Base-by-base conservation (phyloP, 2,888 invertebrate species). In the Bombylius discolor region DNA sequence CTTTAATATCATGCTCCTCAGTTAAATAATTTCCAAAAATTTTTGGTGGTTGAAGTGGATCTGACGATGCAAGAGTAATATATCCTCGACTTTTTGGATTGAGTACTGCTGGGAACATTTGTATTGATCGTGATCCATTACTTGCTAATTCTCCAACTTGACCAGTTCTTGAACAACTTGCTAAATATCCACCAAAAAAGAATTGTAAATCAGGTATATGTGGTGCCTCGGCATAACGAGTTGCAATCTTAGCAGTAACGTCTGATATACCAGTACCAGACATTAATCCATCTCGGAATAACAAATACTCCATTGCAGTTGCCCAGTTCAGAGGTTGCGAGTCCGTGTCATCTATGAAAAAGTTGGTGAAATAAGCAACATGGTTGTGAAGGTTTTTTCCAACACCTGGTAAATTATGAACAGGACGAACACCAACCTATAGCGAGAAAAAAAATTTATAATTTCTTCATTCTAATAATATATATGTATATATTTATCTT, bases 221-320 rank as follows among this genome's bases (percentile, higher is more conserved):
- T 0, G 79, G 74, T 0, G 84, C 81, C 64, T 89, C 82, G 4
- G 87, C 82, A 73, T 84, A 90, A 67, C 85, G 88, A 0, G 89
- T 83, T 67, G 89, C 84, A 53, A 92, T 77, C 73, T 90, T 86
- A 0, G 83, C 91, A 0, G 92, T 89, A 5, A 89, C 90, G 74
- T 91, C 92, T 0, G 87, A 85, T 67, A 89, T 82, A 76, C 91
- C 91, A 47, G 90, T 90, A 23, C 91, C 90, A 13, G 90, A 88
- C 89, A 92, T 90, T 0, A 91, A 78, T 4, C 90, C 90, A 69
- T 92, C 91, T 56, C 91, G 80, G 74, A 56, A 90, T 12, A 92
- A 78, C 36, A 92, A 74, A 65, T 91, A 92, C 70, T 92, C 92
- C 89, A 91, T 91, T 4, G 90, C 90, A 0, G 90, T 90, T 31